Evolutionary conservation across 2,888 invertebrate genomes (phyloP), one percentile per base, ranked within the genome.

Genomic region (Platycheirus rosarum): DNA sequence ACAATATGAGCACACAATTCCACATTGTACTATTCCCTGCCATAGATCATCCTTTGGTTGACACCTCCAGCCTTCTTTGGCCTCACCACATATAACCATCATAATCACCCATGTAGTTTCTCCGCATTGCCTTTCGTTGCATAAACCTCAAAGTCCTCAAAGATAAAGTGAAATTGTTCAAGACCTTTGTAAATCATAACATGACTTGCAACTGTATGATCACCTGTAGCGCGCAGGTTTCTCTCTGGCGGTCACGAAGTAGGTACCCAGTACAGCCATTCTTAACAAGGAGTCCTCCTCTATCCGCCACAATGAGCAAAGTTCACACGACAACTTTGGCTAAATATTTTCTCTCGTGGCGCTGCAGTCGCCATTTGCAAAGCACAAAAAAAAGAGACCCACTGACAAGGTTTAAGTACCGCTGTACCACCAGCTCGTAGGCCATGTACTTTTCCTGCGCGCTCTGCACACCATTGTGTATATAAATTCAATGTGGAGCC

Each of bases 111-210:
- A 69, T 68, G 79, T 20, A 53, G 79, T 68, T 63, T 57, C 74
- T 37, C 74, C 46, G 18, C n/a, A n/a, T n/a, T n/a, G 0, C 8
- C n/a, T n/a, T n/a, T n/a, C n/a, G n/a, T 57, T 57, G 57, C 57
- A 66, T 60, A 62, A 44, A 55, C 32, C 32, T 37, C 26, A 32
- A 57, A 37, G 32, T 63, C 63, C 63, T 70, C 51, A 46, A 35
- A 63, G 74, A 69, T 79, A 69, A 79, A 75, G 80, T 80, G 80
- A 80, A 80, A 80, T 75, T 75, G 69, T 37, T 70, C 69, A 49
- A 75, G 76, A 80, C 80, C 80, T 80, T 80, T 76, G 75, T 71
- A 76, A 80, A 80, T 80, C 80, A 76, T 80, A 80, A 80, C 80
- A 80, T 76, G 51, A 29, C 65, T 80, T 55, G 60, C 70, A 75